Evolutionary conservation across 2,797 vertebrate species (phyloP).

Genomic region (Pipistrellus nathusii): DNA sequence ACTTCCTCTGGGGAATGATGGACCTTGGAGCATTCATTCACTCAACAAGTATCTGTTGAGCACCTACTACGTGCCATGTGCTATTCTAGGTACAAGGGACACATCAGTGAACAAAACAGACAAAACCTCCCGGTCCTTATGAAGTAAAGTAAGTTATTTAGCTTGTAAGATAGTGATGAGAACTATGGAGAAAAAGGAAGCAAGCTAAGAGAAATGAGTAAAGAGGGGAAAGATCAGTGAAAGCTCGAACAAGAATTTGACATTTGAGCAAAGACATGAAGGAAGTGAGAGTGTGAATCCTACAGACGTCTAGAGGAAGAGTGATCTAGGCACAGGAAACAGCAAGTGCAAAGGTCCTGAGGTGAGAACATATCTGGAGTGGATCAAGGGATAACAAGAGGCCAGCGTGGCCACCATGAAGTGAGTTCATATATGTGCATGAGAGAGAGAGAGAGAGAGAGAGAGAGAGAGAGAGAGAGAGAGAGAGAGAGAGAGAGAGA

Average conservation of each 20-base stretch:
- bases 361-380: not conserved
- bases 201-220: not conserved
- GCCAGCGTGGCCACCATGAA: accelerated
- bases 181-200: not conserved
- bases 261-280: not conserved
- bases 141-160: not conserved
- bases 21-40: not conserved
- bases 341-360: not conserved
- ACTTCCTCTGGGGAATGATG: not conserved
- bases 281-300: not conserved
- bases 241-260: not conserved
- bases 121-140: not conserved
- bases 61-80: not conserved
- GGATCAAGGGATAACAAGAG: not conserved
- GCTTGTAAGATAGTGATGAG: not conserved
- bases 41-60: not conserved
- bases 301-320: not conserved
- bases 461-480: no score
- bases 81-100: not conserved
- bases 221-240: not conserved
- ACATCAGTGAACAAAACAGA: not conserved
- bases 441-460: not conserved
- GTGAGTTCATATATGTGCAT: accelerated
- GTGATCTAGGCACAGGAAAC: not conserved
- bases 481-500: not conserved